Percentiles rank a stretch among this genome's conserved stretches.
phyloP scores from a whole-genome alignment of 2,888 invertebrate species.

The Lochmaea capreae region DNA sequence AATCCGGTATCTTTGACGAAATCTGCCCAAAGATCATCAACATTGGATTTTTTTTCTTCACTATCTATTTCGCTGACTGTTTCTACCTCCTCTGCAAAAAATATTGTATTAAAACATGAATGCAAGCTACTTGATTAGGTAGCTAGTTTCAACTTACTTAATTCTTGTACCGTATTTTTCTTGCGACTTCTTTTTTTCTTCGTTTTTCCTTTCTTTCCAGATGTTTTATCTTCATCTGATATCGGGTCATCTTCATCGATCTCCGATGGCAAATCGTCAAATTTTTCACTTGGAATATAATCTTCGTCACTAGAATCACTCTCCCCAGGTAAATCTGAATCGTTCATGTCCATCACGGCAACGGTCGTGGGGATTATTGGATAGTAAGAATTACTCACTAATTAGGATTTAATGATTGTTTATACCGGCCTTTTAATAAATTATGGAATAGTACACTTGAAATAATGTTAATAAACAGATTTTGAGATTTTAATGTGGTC shows the following conservation, averaged over 20 bases:
- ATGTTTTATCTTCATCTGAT: conserved; percentile 66
- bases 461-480: background rate
- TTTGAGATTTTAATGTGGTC: background rate
- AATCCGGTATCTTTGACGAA: conserved; percentile 79
- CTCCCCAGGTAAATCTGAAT: conserved; percentile 69
- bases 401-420: background rate
- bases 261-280: conserved; percentile 73
- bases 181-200: conserved; percentile 55
- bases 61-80: conserved; percentile 57
- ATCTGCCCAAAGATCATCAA: conserved; percentile 84
- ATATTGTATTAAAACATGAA: conserved; percentile 5
- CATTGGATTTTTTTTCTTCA: conserved; percentile 77
- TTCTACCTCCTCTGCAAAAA: conserved; percentile 33
- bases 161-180: conserved; percentile 52
- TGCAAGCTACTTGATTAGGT: background rate
- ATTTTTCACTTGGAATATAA: conserved; percentile 75
- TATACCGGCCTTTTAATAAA: background rate
- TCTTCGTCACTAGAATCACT: conserved; percentile 85
- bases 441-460: background rate
- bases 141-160: conserved; percentile 32
- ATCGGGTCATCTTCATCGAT: conserved; percentile 73
- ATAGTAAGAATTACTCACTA: background rate
- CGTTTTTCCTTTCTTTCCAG: conserved; percentile 4
- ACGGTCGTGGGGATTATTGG: background rate
- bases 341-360: conserved; percentile 44